Evolutionary conservation across 53 echinoderm and acorn worm species (phyloP).

Genomic region (Zoroaster sp.): DNA sequence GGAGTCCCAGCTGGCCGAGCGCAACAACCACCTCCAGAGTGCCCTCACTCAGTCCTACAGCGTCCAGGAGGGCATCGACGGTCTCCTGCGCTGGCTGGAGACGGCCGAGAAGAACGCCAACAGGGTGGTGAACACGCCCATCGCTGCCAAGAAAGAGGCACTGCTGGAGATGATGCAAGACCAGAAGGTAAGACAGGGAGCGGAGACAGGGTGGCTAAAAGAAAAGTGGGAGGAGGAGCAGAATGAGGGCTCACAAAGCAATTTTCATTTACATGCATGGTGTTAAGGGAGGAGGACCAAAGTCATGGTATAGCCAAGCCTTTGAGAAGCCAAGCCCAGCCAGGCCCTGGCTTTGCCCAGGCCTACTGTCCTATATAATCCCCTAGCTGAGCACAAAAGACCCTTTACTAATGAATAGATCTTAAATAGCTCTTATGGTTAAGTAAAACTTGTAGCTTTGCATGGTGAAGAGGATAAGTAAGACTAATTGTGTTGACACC

Average conservation of each 20-base stretch:
- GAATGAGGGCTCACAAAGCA: neutral
- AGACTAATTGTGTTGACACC: too few relatives aligned
- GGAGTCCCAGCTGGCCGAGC: constrained; percentile 88
- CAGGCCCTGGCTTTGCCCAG: too few relatives aligned
- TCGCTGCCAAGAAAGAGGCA: constrained; percentile 90
- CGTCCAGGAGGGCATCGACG: constrained; percentile 91
- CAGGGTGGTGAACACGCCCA: constrained; percentile 84
- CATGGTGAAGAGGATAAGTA: too few relatives aligned
- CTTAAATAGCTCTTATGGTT: neutral
- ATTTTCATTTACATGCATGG: neutral
- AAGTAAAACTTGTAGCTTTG: too few relatives aligned
- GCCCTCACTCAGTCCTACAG: constrained; percentile 89
- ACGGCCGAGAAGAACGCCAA: constrained; percentile 85
- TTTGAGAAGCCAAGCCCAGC: too few relatives aligned
- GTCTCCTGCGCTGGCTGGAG: constrained; percentile 90
- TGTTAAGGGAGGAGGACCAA: too few relatives aligned
- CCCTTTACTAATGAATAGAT: too few relatives aligned
- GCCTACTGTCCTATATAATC: too few relatives aligned
- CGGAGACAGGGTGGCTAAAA: neutral
- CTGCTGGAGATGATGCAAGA: constrained; percentile 92
- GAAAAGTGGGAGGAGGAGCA: too few relatives aligned
- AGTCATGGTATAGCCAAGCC: too few relatives aligned
- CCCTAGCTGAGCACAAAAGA: too few relatives aligned
- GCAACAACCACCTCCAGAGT: constrained; percentile 96
- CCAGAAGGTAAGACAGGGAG: constrained; percentile 70